Percentiles rank a stretch among this genome's conserved stretches.
Conservation (phyloP, 2,113 vertebrate genomes). For the Megaceryle maxima region DNA sequence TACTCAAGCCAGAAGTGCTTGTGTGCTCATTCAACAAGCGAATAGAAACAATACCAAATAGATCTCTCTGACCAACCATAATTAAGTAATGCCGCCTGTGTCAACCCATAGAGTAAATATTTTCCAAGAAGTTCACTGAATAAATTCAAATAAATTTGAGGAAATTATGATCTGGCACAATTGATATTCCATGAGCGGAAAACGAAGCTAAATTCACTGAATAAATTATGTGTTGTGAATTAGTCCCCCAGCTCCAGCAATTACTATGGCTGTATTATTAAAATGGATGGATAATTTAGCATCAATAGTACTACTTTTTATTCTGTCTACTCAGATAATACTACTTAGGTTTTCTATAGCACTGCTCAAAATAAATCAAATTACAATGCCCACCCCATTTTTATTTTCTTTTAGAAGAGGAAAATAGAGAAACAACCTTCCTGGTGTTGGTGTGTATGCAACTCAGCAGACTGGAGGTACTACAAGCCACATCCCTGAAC, state of each 20-base stretch:
- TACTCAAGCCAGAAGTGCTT: constrained; percentile 35
- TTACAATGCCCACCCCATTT: background rate
- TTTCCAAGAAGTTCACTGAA: constrained; percentile 48
- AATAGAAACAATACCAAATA: constrained; percentile 59
- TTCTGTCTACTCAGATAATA: background rate
- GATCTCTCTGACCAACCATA: constrained; percentile 47
- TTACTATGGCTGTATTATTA: constrained; percentile 24
- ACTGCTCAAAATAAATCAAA: background rate
- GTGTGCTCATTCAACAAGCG: constrained; percentile 54
- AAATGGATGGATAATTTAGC: constrained; percentile 10
- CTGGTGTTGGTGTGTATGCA: background rate
- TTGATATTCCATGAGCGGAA: constrained; percentile 39
- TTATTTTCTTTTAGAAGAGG: background rate
- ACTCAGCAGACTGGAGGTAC: background rate
- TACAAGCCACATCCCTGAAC: background rate
- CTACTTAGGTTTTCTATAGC: background rate
- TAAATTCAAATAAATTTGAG: constrained; percentile 58
- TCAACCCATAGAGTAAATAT: constrained; percentile 62
- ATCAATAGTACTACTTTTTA: constrained; percentile 16
- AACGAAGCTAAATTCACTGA: constrained; percentile 40
- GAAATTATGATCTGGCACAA: constrained; percentile 35
- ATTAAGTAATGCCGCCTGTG: constrained; percentile 57
- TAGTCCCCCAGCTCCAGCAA: constrained; percentile 25
- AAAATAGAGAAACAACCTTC: background rate
- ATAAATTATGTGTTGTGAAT: constrained; percentile 41